Base-by-base conservation (phyloP, 2,888 invertebrate genomes). In the Ennomos quercinarius region DNA sequence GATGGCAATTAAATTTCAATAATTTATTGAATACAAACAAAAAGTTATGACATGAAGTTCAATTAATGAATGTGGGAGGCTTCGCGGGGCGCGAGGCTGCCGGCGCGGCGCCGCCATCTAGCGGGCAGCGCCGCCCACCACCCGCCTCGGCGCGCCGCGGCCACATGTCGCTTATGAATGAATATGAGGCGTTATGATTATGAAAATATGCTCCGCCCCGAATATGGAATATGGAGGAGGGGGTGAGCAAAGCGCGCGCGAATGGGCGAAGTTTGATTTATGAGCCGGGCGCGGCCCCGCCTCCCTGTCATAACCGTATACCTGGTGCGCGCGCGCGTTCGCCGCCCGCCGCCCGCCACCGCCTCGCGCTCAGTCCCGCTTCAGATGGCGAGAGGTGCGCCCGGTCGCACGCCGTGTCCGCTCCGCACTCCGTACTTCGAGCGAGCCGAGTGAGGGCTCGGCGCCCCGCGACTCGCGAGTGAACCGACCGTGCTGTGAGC, bases 221-320 rank as follows among this genome's bases (percentile, higher is more conserved):
- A 90, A 92, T 93, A 93, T 93, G 90, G 93, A 93, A 90, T 93
- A 92, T 93, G 93, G 94, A 93, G 94, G 93, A 89, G 94, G 94
- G 94, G 94, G 90, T 88, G 87, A 81, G 86, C 85, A 92, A 89
- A 91, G 91, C 94, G 94, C 94, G 94, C 94, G 94, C 93, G 93
- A 92, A 93, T 91, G 92, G 93, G 89, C 91, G 89, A 92, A 91
- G 94, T 94, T 94, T 94, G 94, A 94, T 94, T 94, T 94, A 94
- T 94, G 94, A 95, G 93, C 89, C 88, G 84, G 84, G 89, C 89
- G 86, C 87, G 93, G 93, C 93, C 83, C 94, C 94, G 94, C 94
- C 95, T 83, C 94, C 93, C 93, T 94, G 94, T 95, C 94, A 95
- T 95, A 95, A 95, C 94, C 93, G 93, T 84, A 83, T 90, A 91